Conservation (phyloP, 2,888 invertebrate species). For the Lithophane socia region DNA sequence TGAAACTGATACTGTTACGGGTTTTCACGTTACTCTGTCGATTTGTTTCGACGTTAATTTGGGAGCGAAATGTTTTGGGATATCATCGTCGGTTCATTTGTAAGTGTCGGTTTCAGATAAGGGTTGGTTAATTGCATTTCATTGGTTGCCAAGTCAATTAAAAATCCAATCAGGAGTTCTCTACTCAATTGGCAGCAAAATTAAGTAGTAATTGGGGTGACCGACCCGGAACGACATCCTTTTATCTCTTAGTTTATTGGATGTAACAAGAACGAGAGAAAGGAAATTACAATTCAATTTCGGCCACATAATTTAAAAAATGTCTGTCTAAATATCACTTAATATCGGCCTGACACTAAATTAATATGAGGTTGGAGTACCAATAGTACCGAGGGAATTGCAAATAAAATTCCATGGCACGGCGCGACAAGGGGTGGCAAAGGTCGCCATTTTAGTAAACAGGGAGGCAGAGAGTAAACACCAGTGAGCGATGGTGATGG, state of each 20-base stretch:
- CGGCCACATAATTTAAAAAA: not conserved
- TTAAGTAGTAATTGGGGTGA: not conserved
- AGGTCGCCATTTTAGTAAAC: constrained; percentile 51
- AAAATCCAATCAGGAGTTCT: constrained; percentile 10
- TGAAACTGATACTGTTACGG: constrained; percentile 47
- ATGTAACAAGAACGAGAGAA: not conserved
- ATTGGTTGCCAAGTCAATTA: constrained; percentile 25
- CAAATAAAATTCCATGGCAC: constrained; percentile 50
- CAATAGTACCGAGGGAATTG: constrained; percentile 37
- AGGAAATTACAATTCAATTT: constrained; percentile 4
- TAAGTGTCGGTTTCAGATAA: constrained; percentile 23
- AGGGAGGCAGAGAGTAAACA: constrained; percentile 48
- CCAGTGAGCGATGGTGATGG: constrained; percentile 16
- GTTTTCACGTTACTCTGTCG: constrained; percentile 28
- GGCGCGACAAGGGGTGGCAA: constrained; percentile 48
- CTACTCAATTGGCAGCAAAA: constrained; percentile 1
- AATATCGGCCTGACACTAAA: constrained; percentile 29
- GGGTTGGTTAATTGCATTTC: constrained; percentile 17
- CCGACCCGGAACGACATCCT: not conserved
- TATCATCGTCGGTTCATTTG: constrained; percentile 49
- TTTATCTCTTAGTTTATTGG: not conserved
- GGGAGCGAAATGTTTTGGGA: constrained; percentile 19
- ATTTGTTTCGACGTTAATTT: constrained; percentile 32
- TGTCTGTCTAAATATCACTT: constrained; percentile 19
- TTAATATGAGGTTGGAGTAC: constrained; percentile 42